Conservation (phyloP, 2,113 vertebrate genomes). For the Pao palembangensis region DNA sequence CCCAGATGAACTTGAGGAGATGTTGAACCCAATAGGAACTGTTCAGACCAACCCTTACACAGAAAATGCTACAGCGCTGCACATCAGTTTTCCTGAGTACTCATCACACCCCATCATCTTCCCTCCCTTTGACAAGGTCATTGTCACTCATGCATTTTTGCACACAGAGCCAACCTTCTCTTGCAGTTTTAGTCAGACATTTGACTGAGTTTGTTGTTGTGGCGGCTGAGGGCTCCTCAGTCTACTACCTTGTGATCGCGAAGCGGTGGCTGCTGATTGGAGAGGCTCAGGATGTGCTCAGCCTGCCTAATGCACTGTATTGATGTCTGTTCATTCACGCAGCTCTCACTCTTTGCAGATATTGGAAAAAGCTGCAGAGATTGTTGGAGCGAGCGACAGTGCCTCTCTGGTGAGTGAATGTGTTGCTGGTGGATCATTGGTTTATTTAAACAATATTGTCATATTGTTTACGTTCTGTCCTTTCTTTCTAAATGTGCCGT, state of each 20-base stretch:
- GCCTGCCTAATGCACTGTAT: conserved; percentile 28
- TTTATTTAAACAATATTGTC: too few relatives aligned
- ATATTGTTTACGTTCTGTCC: too few relatives aligned
- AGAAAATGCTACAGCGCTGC: conserved; percentile 92
- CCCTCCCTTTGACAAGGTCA: conserved; percentile 97
- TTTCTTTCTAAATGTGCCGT: too few relatives aligned
- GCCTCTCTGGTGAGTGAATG: conserved; percentile 78
- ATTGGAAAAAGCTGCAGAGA: conserved; percentile 95
- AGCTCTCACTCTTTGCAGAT: conserved; percentile 75
- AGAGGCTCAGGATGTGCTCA: conserved; percentile 39
- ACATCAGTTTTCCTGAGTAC: conserved; percentile 90
- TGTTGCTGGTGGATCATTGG: background rate
- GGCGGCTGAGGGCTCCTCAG: conserved; percentile 20
- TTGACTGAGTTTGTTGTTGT: conserved; percentile 7
- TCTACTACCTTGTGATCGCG: conserved; percentile 29
- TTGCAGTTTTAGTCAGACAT: background rate
- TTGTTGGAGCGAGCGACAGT: conserved; percentile 82
- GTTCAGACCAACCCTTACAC: conserved; percentile 94
- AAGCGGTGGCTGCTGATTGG: conserved; percentile 31
- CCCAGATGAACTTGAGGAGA: conserved; percentile 98
- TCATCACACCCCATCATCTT: conserved; percentile 82
- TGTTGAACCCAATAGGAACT: conserved; percentile 98
- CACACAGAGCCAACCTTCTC: background rate
- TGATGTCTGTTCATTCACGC: conserved; percentile 9
- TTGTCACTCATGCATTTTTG: conserved; percentile 2